Conservation (phyloP, 2,797 vertebrate genomes). For the Anguilla megastoma region DNA sequence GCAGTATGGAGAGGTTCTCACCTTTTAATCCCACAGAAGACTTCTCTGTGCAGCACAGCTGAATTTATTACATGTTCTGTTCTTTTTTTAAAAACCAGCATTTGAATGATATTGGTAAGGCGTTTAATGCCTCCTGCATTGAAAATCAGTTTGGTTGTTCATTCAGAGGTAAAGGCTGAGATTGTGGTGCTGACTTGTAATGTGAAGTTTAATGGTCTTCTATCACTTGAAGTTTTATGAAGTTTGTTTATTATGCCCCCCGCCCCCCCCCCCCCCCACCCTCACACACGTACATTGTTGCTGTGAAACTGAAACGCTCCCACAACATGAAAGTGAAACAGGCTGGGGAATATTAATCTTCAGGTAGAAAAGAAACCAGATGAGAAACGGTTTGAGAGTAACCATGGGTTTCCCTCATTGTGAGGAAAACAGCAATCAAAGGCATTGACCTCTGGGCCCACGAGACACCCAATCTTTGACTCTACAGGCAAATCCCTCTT, state of each 20-base stretch:
- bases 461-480: no score
- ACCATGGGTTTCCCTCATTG: no score
- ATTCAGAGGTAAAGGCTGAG: background rate
- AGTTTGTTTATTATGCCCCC: background rate
- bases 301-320: no score
- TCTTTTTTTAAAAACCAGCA: background rate
- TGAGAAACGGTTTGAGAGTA: no score
- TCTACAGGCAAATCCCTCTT: no score
- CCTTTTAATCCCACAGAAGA: background rate
- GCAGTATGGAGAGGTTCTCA: background rate
- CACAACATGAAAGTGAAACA: no score
- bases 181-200: background rate
- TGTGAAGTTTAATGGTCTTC: background rate
- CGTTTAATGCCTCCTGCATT: background rate
- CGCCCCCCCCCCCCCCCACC: no score
- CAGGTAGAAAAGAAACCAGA: no score
- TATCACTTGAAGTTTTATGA: background rate
- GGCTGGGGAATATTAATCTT: no score
- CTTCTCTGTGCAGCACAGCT: background rate
- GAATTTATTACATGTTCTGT: background rate
- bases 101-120: background rate
- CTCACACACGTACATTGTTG: no score
- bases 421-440: no score
- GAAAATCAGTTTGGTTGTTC: background rate
- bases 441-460: no score